phyloP scores from a whole-genome alignment of 2,113 vertebrate species.

The Chauna torquata region DNA sequence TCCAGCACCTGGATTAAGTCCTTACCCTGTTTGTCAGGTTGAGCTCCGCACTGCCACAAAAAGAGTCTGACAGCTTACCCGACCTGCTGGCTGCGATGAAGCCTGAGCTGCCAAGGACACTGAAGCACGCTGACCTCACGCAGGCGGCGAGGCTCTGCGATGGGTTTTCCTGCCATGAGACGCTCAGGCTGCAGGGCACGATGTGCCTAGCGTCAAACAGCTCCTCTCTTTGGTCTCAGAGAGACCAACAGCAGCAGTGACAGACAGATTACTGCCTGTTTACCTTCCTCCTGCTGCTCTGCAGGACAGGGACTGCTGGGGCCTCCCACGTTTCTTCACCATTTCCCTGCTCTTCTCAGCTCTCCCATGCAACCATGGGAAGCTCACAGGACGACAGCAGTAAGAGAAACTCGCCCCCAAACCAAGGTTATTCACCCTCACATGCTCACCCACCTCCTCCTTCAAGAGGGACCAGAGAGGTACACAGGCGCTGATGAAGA shows the following conservation, averaged over 20 bases:
- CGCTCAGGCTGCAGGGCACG: background rate
- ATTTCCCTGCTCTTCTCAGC: background rate
- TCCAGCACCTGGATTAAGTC: background rate
- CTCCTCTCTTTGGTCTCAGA: background rate
- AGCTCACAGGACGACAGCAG: background rate
- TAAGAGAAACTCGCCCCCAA: rapidly evolving
- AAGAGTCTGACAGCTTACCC: background rate
- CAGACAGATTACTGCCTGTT: background rate
- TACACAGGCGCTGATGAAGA: background rate
- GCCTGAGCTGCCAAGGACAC: background rate
- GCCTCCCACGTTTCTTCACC: background rate
- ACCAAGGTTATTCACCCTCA: background rate
- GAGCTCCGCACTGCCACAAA: background rate
- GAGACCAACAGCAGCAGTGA: background rate
- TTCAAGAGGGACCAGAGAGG: background rate
- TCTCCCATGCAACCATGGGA: background rate
- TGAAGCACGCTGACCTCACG: background rate
- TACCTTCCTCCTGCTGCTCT: background rate
- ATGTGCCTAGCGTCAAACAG: background rate
- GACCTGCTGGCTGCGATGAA: background rate
- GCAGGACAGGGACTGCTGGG: background rate
- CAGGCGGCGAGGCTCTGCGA: background rate
- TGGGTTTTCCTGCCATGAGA: background rate
- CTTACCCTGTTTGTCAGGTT: background rate
- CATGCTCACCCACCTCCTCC: background rate